Conservation (phyloP, 2,113 vertebrate genomes). For the Anser cygnoides region DNA sequence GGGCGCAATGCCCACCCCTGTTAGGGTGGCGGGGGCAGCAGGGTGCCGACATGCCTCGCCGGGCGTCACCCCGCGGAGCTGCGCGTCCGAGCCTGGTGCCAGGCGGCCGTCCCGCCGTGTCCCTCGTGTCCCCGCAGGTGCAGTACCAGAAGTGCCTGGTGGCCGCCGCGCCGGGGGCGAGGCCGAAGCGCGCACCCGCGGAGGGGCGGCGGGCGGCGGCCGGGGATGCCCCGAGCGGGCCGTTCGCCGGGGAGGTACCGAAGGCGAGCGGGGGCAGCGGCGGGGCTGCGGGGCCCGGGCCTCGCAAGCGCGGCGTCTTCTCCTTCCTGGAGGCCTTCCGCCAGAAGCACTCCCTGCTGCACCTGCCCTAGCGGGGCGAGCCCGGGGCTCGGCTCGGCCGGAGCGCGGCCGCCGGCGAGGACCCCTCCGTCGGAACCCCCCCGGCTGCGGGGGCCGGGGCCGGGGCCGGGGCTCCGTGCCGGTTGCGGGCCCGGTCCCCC, state of each 20-base stretch:
- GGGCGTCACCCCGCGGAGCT: too few species aligned
- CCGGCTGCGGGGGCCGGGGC: too few species aligned
- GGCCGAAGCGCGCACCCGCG: slow-evolving; percentile 75
- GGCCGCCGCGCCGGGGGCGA: slow-evolving; percentile 84
- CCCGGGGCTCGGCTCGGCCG: not conserved
- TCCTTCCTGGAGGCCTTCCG: slow-evolving; percentile 89
- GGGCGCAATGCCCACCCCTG: too few species aligned
- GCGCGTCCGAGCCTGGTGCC: not conserved
- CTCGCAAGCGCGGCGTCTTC: slow-evolving; percentile 84
- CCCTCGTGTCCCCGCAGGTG: slow-evolving; percentile 76
- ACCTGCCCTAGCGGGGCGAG: slow-evolving; percentile 67
- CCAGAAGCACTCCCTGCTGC: slow-evolving; percentile 82
- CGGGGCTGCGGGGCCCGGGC: slow-evolving; percentile 52
- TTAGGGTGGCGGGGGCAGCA: not conserved
- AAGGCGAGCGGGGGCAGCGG: slow-evolving; percentile 70
- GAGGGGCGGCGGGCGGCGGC: slow-evolving; percentile 55
- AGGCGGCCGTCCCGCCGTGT: not conserved
- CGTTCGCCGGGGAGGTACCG: slow-evolving; percentile 80
- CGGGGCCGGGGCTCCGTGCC: too few species aligned
- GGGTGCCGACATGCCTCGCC: accelerated
- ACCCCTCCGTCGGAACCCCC: too few species aligned
- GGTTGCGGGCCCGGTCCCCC: too few species aligned
- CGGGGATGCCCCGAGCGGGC: slow-evolving; percentile 82
- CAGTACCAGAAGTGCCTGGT: slow-evolving; percentile 96
- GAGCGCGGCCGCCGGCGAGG: not conserved